These are phyloP conservation scores for Troides oblongomaculatus DNA, from an alignment of 2,888 invertebrate genomes.

Conservation along the genomic window DNA sequence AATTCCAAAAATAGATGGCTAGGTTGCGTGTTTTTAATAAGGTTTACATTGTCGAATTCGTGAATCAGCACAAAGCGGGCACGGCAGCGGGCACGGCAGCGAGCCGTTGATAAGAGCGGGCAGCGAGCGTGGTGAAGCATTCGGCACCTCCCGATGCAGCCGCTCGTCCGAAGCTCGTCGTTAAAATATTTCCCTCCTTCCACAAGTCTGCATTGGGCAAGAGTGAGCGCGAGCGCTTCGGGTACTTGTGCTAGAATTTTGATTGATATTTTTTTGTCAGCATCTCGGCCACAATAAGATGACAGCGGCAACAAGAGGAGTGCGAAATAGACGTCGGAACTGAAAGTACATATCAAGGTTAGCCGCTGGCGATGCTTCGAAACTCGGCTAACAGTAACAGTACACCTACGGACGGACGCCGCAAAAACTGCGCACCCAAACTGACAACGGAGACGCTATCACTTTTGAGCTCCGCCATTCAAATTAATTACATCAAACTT, in stretches of 20 bases:
- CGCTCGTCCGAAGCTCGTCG: slow-evolving; percentile 35
- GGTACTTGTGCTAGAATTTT: slow-evolving; percentile 79
- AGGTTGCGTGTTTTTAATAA: slow-evolving; percentile 27
- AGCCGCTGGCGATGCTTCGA: slow-evolving; percentile 66
- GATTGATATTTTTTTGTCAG: slow-evolving; percentile 79
- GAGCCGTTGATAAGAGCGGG: slow-evolving; percentile 14
- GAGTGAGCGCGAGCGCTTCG: slow-evolving; percentile 62
- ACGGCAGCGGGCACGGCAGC: slow-evolving; percentile 12
- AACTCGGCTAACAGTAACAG: slow-evolving; percentile 76
- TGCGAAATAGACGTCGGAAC: slow-evolving; percentile 77
- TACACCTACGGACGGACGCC: slow-evolving; percentile 62
- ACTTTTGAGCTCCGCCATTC: slow-evolving; percentile 66
- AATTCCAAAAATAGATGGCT: slow-evolving; percentile 9
- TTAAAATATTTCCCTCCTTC: slow-evolving; percentile 53
- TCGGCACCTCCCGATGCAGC: slow-evolving; percentile 40
- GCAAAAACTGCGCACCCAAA: slow-evolving; percentile 67
- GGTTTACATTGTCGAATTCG: slow-evolving; percentile 28
- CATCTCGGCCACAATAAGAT: slow-evolving; percentile 77
- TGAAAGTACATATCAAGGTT: slow-evolving; percentile 77
- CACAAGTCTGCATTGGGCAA: slow-evolving; percentile 53
- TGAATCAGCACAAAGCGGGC: slow-evolving; percentile 28
- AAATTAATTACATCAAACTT: slow-evolving; percentile 64
- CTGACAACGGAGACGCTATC: slow-evolving; percentile 52
- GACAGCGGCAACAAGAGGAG: slow-evolving; percentile 76
- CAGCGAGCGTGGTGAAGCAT: slow-evolving; percentile 13